Conservation (phyloP, 2,113 vertebrate genomes). For the Emydura subglobosa region DNA sequence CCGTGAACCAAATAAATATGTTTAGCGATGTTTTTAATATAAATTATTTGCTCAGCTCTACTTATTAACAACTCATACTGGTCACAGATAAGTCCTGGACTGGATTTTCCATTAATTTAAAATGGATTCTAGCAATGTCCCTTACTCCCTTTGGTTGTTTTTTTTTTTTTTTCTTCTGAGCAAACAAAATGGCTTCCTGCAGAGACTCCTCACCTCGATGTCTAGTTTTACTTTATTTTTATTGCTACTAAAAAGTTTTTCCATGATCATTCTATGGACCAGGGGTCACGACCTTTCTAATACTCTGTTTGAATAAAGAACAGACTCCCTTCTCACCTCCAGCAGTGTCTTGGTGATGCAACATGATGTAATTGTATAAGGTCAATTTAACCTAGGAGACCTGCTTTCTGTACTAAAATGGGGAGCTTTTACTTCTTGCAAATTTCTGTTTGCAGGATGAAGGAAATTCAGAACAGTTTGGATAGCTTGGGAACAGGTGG, state of each 20-base stretch:
- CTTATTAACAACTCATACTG: constrained; percentile 17
- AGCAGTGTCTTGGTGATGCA: not conserved
- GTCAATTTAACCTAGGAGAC: not conserved
- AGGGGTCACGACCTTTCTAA: constrained; percentile 43
- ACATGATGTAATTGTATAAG: not conserved
- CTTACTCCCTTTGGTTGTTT: constrained; percentile 45
- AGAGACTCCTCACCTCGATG: not conserved
- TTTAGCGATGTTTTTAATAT: not conserved
- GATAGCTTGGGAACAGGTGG: constrained; percentile 13
- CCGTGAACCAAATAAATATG: not conserved
- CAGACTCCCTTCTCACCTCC: not conserved
- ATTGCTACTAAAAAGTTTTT: constrained; percentile 37
- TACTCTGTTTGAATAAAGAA: not conserved
- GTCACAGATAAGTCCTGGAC: constrained; percentile 37
- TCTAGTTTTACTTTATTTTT: not conserved
- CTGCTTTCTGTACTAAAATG: not conserved
- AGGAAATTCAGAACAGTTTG: not conserved
- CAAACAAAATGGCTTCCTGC: constrained; percentile 43
- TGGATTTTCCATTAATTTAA: constrained; percentile 24
- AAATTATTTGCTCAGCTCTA: constrained; percentile 70
- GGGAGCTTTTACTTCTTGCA: constrained; percentile 9
- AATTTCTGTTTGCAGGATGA: not conserved
- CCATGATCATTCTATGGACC: constrained; percentile 1
- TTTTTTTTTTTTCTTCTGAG: constrained; percentile 20
- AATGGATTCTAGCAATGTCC: constrained; percentile 18